Base-by-base conservation (phyloP, 1,140 invertebrate genomes). In the Zophobas morio region DNA sequence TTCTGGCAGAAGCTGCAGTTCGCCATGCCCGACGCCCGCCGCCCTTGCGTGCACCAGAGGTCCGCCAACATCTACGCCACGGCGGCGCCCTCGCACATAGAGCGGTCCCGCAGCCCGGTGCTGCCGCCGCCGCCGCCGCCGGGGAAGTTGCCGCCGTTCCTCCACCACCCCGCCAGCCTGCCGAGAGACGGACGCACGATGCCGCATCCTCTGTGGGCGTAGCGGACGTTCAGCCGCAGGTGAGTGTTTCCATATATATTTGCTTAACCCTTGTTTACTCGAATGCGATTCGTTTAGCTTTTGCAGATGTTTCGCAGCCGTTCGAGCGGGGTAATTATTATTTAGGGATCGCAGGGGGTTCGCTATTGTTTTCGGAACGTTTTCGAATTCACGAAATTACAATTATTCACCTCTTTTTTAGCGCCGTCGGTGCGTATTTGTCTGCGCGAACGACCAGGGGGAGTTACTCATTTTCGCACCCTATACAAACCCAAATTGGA, bases 1-100 rank as follows among this genome's bases (percentile, higher is more conserved):
- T 98, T 98, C 88, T 98, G 96, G 96, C 93, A 97, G 84, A 98
- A 98, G 87, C 89, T 99, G 63, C 91, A 94, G 82, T 96, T 96
- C 83, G 94, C 95, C 33, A 93, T 98, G 92, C 96, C 96, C 46
- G 93, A 95, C 83, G 90, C 92, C 66, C 87, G 89, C 83, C 88
- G 89, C 84, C 81, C 84, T 2, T 90, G 89, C 86, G 86, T 90
- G 49, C 89, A 90, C 85, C 89, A 90, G 84, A 85, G 90, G 79
- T 89, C 89, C 74, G 88, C 91, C 77, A 92, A 92, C 83, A 92
- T 92, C 86, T 92, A 92, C 84, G 90, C 91, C 74, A 80, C 85
- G 20, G 79, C 83, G 32, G 84, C 85, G 60, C 83, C 84, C 0
- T 82, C 81, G 2, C 84, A 85, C 56, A 40, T 84, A 56, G 90